Evolutionary conservation across 2,888 invertebrate genomes (phyloP).

Genomic region (Hydrotaea cyrtoneurina): DNA sequence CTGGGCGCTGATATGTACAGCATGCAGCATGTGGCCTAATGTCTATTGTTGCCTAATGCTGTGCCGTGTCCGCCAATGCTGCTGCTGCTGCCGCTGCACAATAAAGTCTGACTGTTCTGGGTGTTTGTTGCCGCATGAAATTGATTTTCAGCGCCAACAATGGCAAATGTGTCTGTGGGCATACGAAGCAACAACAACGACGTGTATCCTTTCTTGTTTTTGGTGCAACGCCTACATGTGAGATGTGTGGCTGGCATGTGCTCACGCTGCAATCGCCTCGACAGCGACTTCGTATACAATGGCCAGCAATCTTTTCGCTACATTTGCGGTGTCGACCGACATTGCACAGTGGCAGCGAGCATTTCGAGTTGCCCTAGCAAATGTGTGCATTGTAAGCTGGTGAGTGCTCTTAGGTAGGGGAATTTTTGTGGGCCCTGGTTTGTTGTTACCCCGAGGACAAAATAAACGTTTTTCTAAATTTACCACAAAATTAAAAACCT

Average conservation of each 20-base stretch:
- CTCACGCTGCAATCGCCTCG: constrained; percentile 26
- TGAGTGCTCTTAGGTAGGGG: no score
- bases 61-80: neutral
- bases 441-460: no score
- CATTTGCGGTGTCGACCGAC: constrained; percentile 27
- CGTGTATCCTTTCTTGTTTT: constrained; percentile 44
- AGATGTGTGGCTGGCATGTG: constrained; percentile 63
- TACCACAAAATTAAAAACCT: no score
- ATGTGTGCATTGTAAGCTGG: no score
- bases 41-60: neutral
- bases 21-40: constrained; percentile 12
- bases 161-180: constrained; percentile 28
- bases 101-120: neutral
- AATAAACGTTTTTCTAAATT: no score
- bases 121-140: constrained; percentile 51
- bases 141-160: constrained; percentile 64
- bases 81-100: neutral
- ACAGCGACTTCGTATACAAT: neutral
- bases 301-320: constrained; percentile 36
- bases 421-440: no score
- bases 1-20: neutral
- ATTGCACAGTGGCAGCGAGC: constrained; percentile 43
- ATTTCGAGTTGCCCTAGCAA: no score
- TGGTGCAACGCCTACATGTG: constrained; percentile 62
- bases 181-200: neutral